Percentiles rank a stretch among this genome's conserved stretches.
Conservation (phyloP, 2,888 invertebrate genomes). For the Melanophora roralis region DNA sequence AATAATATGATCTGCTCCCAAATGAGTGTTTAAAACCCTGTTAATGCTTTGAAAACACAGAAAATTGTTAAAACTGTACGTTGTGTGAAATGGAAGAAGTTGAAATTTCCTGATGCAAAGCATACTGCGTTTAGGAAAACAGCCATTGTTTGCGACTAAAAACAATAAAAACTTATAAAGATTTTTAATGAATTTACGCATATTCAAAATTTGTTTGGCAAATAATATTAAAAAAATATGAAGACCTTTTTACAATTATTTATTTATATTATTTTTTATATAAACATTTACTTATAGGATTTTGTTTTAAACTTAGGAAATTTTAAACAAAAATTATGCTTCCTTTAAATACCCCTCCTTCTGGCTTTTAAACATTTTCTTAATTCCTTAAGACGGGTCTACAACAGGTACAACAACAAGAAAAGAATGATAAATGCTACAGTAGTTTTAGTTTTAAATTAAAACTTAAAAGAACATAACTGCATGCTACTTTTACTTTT, state of each 20-base stretch:
- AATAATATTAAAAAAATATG: conserved; percentile 35
- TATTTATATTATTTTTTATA: conserved; percentile 52
- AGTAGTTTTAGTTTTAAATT: conserved; percentile 48
- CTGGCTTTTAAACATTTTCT: conserved; percentile 33
- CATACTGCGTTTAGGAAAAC: background rate
- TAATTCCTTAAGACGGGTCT: conserved; percentile 69
- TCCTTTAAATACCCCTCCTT: conserved; percentile 61
- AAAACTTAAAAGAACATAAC: conserved; percentile 35
- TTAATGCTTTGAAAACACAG: too few species aligned
- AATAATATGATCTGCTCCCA: too few species aligned
- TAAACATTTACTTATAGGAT: conserved; percentile 13
- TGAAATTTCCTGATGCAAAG: too few species aligned
- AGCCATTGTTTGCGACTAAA: conserved; percentile 38
- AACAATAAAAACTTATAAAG: conserved; percentile 68
- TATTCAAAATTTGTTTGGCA: conserved; percentile 22
- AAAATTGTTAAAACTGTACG: too few species aligned
- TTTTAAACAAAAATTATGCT: conserved; percentile 64
- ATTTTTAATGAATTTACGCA: conserved; percentile 4
- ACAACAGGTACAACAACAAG: conserved; percentile 76
- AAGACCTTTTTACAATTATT: conserved; percentile 23
- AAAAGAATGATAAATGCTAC: conserved; percentile 73
- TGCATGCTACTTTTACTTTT: conserved; percentile 22
- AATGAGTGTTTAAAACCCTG: too few species aligned
- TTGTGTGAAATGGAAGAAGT: too few species aligned
- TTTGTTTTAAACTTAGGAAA: conserved; percentile 46